Percentiles rank a stretch among this genome's conserved stretches.
phyloP scores from a whole-genome alignment of 2,113 vertebrate species.

The Steatornis caripensis region DNA sequence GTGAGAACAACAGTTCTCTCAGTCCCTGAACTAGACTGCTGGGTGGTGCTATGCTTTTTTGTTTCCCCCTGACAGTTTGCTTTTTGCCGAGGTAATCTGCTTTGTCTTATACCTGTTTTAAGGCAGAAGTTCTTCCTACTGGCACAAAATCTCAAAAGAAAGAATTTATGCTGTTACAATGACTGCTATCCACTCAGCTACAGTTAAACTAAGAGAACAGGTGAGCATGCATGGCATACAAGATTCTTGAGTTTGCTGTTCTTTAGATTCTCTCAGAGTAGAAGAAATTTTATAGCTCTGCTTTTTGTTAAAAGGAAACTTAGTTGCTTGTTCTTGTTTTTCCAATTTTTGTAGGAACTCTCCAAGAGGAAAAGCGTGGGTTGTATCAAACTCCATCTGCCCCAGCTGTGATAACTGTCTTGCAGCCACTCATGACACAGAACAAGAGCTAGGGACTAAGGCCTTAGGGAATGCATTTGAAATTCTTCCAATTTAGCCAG shows the following conservation, averaged over 20 bases:
- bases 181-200: not conserved
- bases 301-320: not conserved
- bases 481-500: not conserved
- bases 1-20: rapidly evolving
- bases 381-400: not conserved
- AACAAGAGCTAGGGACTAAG: not conserved
- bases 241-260: not conserved
- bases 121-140: not conserved
- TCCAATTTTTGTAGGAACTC: not conserved
- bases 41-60: too few relatives aligned
- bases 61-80: not conserved
- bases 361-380: not conserved
- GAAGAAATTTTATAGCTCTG: not conserved
- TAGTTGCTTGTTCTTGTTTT: not conserved
- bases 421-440: not conserved
- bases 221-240: not conserved
- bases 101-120: not conserved
- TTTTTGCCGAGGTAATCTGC: not conserved
- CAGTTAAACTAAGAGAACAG: not conserved
- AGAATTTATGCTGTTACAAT: not conserved
- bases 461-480: not conserved
- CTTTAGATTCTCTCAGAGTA: not conserved
- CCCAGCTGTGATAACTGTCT: constrained; percentile 11
- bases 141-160: not conserved
- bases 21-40: not conserved